Evolutionary conservation across 2,797 vertebrate genomes (phyloP).

Genomic region (Streptopelia turtur): DNA sequence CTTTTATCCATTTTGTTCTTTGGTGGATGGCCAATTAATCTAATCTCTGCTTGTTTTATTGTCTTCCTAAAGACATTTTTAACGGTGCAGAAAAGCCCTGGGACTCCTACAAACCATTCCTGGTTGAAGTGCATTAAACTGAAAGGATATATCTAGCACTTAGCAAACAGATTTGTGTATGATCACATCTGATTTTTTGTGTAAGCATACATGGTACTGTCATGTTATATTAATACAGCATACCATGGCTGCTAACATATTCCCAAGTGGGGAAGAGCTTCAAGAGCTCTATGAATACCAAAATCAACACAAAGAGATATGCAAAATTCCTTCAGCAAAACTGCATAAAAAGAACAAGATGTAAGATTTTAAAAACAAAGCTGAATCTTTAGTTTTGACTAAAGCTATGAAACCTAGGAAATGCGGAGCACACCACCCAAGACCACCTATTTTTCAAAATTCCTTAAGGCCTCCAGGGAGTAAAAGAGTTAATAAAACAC

Average conservation of each 20-base stretch:
- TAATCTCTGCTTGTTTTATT: slow-evolving; percentile 9
- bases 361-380: background rate
- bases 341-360: background rate
- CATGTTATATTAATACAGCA: background rate
- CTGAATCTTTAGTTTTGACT: background rate
- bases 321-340: slow-evolving; percentile 17
- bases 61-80: slow-evolving; percentile 25
- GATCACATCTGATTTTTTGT: slow-evolving; percentile 21
- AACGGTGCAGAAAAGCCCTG: slow-evolving; percentile 19
- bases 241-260: background rate
- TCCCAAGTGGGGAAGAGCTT: background rate
- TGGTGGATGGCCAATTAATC: slow-evolving; percentile 14
- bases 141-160: slow-evolving; percentile 46
- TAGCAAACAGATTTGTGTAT: slow-evolving; percentile 8
- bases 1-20: slow-evolving; percentile 7
- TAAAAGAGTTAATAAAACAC: slow-evolving; percentile 20
- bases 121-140: slow-evolving; percentile 33
- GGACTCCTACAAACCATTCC: slow-evolving; percentile 25
- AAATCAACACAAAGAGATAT: slow-evolving; percentile 10
- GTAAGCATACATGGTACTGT: background rate
- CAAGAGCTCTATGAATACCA: slow-evolving; percentile 17
- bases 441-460: background rate
- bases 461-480: background rate
- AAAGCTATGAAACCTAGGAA: background rate
- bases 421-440: background rate